Evolutionary conservation across 2,113 vertebrate species (phyloP).

Genomic region (Chaetodon trifascialis): DNA sequence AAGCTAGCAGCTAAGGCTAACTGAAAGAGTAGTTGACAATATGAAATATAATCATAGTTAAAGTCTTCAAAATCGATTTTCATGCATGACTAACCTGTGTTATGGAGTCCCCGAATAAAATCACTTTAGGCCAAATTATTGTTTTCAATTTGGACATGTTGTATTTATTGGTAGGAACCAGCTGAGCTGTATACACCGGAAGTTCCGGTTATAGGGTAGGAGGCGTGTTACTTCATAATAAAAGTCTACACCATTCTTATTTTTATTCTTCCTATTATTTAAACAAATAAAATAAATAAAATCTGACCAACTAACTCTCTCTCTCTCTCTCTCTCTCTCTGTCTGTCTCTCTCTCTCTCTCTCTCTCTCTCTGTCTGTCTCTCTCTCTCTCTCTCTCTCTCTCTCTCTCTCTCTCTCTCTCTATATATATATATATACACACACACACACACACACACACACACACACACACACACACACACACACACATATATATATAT

Average conservation of each 20-base stretch:
- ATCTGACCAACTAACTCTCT: too few species aligned
- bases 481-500: too few species aligned
- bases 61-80: neutral
- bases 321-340: too few species aligned
- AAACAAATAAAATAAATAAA: too few species aligned
- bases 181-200: fast-evolving
- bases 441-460: too few species aligned
- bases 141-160: slow-evolving; percentile 78
- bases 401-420: too few species aligned
- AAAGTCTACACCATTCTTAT: slow-evolving; percentile 1
- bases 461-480: too few species aligned
- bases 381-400: too few species aligned
- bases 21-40: neutral
- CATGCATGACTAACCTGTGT: slow-evolving; percentile 87
- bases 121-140: slow-evolving; percentile 87
- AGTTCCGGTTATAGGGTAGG: slow-evolving; percentile 45
- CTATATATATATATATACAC: too few species aligned
- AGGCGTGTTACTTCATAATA: slow-evolving; percentile 46
- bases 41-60: neutral
- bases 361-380: too few species aligned
- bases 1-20: slow-evolving; percentile 4
- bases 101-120: slow-evolving; percentile 96
- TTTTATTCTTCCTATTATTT: neutral
- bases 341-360: too few species aligned
- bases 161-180: neutral